Evolutionary conservation across 2,113 vertebrate species (phyloP).

Genomic region (Oenanthe oenanthe): DNA sequence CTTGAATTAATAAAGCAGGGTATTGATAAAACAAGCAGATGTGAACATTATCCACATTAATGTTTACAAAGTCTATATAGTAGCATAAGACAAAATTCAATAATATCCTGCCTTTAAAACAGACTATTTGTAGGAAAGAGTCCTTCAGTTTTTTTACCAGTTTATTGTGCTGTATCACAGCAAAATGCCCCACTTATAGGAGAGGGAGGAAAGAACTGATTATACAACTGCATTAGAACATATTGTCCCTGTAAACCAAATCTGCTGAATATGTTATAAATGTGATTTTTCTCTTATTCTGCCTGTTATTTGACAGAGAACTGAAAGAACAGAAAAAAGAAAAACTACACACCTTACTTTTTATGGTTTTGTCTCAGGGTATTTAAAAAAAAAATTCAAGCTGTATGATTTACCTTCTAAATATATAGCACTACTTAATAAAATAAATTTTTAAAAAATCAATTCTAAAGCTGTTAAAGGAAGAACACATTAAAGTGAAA

Average conservation of each 20-base stretch:
- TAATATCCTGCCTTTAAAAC: slow-evolving; percentile 22
- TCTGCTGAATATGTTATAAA: slow-evolving; percentile 40
- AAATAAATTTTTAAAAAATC: background rate
- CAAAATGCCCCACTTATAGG: slow-evolving; percentile 25
- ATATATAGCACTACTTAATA: background rate
- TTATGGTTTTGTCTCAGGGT: background rate
- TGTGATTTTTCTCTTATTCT: slow-evolving; percentile 21
- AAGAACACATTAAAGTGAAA: background rate
- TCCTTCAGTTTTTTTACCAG: slow-evolving; percentile 20
- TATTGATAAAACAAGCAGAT: background rate
- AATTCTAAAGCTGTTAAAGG: background rate
- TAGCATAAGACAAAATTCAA: background rate
- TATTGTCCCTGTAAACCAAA: background rate
- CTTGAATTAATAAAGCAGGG: background rate
- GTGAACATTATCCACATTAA: background rate
- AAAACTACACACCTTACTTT: background rate
- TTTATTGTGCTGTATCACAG: slow-evolving; percentile 26
- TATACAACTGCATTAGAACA: slow-evolving; percentile 34
- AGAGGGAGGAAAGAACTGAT: slow-evolving; percentile 51
- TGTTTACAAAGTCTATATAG: background rate
- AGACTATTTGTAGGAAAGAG: slow-evolving; percentile 45
- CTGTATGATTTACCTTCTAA: background rate
- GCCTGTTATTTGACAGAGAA: background rate
- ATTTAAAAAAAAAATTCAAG: background rate
- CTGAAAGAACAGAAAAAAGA: background rate